These are phyloP conservation scores for Ranitomeya variabilis DNA, from an alignment of 2,113 vertebrate genomes.

Conservation along the genomic window DNA sequence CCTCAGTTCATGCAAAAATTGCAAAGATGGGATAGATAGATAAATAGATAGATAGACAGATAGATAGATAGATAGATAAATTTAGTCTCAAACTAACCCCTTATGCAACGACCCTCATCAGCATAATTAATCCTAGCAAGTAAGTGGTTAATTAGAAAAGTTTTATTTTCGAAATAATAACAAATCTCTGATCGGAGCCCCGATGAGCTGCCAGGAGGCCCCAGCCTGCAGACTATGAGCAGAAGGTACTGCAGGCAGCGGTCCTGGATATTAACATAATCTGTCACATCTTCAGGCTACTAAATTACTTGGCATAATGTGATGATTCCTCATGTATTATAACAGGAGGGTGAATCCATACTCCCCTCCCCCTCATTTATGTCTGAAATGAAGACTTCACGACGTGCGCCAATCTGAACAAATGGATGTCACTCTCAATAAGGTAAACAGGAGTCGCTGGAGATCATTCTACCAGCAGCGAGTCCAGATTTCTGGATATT, in stretches of 20 bases:
- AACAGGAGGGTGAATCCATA: conserved; percentile 23
- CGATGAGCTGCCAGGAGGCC: conserved; percentile 20
- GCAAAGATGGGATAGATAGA: neutral
- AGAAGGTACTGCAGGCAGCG: conserved; percentile 45
- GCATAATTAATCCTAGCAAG: neutral
- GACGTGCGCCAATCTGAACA: conserved; percentile 42
- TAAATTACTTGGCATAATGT: conserved; percentile 53
- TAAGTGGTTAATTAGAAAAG: conserved; percentile 4
- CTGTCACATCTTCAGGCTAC: conserved; percentile 54
- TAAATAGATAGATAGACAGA: conserved; percentile 5
- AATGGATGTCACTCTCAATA: conserved; percentile 41
- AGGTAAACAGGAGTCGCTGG: conserved; percentile 28
- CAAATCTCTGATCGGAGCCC: conserved; percentile 10
- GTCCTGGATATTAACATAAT: conserved; percentile 44
- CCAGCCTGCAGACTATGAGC: conserved; percentile 48
- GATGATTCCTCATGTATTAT: conserved; percentile 28
- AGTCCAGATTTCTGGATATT: neutral
- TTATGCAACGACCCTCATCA: neutral
- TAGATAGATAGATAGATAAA: neutral
- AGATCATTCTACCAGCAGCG: neutral
- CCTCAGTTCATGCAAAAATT: too few relatives aligned
- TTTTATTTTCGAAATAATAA: neutral
- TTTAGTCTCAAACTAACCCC: neutral
- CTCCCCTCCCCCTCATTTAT: neutral
- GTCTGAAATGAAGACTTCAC: conserved; percentile 26